Evolutionary conservation across 2,797 vertebrate genomes (phyloP), one percentile per base, ranked within the genome.

Genomic region (Thaleichthys pacificus): DNA sequence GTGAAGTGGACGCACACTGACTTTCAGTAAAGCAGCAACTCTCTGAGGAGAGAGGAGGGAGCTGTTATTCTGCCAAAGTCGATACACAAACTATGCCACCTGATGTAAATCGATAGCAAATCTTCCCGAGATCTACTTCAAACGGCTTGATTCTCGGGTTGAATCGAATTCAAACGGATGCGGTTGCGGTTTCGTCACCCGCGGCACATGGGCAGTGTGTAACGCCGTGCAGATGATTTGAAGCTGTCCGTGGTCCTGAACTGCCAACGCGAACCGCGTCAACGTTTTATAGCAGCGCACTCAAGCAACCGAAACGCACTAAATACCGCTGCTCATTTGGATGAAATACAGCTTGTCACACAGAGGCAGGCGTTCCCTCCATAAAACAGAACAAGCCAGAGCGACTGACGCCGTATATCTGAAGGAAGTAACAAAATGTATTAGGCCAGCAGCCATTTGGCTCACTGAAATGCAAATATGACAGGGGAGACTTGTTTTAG

Each of bases 211-310:
- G 32, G 32, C 38, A 42, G 11, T 7, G 8, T 11, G 2, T 17
- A 30, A 28, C 21, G 47, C 56, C 51, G 54, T 21, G 62, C 30
- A 61, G 68, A 1, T 11, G 21, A 32, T 64, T 0, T 6, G 56
- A 42, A 66, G 84, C 87, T 89, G 78, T 86, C 90, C 83, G 7
- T 83, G 87, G 88, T 91, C 69, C 87, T 90, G 89, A 87, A 89
- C 21, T 49, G 30, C 14, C 11, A 51, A 70, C 64, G 73, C 63
- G 58, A 68, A 73, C 75, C 57, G 61, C 67, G 65, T 60, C 60
- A 65, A 65, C 56, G 61, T 42, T 68, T 62, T 62, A 47, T 47
- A 28, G 64, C 62, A 12, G 32, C 61, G 51, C 32, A 65, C 22
- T 57, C 21, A 47, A 65, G 38, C 61, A 54, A 42, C 49, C 3